Base-by-base conservation (phyloP, 2,113 vertebrate species). In the Prunella fulvescens region DNA sequence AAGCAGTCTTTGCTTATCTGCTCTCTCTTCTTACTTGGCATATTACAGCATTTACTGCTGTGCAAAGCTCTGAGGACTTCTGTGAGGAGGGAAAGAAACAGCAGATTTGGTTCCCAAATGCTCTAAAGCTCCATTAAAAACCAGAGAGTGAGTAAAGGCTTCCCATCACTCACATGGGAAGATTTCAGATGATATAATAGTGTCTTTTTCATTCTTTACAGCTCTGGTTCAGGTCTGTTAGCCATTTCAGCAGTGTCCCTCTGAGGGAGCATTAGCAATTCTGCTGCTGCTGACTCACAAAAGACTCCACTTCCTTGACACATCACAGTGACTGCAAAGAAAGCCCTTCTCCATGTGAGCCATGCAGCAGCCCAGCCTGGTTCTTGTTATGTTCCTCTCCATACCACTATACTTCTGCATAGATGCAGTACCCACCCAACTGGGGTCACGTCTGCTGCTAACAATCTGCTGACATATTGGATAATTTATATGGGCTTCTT, bases 271-370 rank as follows among this genome's bases (percentile, higher is more conserved):
- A 0, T 40, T 72, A 44, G 56, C 3, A 0, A 50, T 84, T 51
- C 77, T 91, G 37, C 64, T 90, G 85, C 44, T 95, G 81, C 92
- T 91, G 90, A n/a, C 72, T 94, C 92, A 67, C 81, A 88, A 51
- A 93, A 95, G 64, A n/a, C 82, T 88, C 76, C 56, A 71, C 93
- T 96, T 97, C 90, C 94, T 94, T 95, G 94, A 96, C 48, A 86
- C 88, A 95, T 80, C 57, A 2, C 94, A 94, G 88, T 64, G 76
- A 74, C 60, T 95, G 82, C 65, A 60, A 67, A 93, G 90, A 86
- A 92, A 93, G 64, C 64, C 69, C 65, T 53, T 86, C 85, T 95
- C 64, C 44, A 12, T 64, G 84, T 92, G 79, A 86, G 88, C 90
- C 64, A 51, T 18, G 79, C 80, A 90, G 69, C 76, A 84, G 51